Base-by-base conservation (phyloP, 1,140 invertebrate species). In the Episyrphus balteatus region DNA sequence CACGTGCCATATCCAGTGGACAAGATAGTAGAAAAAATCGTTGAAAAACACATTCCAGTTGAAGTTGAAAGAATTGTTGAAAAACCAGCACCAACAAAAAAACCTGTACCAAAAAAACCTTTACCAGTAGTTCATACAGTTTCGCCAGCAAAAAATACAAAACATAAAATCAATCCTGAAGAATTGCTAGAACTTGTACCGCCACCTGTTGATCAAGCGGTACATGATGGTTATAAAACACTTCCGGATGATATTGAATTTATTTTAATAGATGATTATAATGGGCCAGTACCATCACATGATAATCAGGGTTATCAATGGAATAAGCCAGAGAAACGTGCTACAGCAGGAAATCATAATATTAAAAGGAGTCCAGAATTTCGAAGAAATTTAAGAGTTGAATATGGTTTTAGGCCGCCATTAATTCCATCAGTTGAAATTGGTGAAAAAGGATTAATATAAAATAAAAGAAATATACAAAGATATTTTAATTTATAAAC, bases 391-490 rank as follows among this genome's bases (percentile, higher is more conserved):
- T 71, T 84, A 0, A 80, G 80, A 51, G 75, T 87, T 55, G 85
- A 88, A 50, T 88, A 88, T 55, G 85, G 83, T 0, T 88, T 88
- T 50, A 85, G 84, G 54, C 84, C 85, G 10, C 84, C 84, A 0
- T 63, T 88, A 54, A 75, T 84, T 44, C 86, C 86, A 2, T 88
- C 85, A 1, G 73, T 83, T n/a, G 82, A 86, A 58, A 83, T 87
- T 19, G 83, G 86, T 54, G 80, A 87, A 51, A 67, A 79, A 51
- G 79, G 79, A 9, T 66, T 73, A 43, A 78, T 78, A 0, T 81
- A 26, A 74, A 73, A 44, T 68, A 68, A 47, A 55, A 56, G 11
- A 19, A 21, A 10, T 39, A 39, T 10, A 39, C 7, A 39, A 14
- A 39, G 9, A 34, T 34, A 34, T 34, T n/a, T 34, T 10, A 34